Conservation (phyloP, 2,888 invertebrate species). For the Eilema griseolum region DNA sequence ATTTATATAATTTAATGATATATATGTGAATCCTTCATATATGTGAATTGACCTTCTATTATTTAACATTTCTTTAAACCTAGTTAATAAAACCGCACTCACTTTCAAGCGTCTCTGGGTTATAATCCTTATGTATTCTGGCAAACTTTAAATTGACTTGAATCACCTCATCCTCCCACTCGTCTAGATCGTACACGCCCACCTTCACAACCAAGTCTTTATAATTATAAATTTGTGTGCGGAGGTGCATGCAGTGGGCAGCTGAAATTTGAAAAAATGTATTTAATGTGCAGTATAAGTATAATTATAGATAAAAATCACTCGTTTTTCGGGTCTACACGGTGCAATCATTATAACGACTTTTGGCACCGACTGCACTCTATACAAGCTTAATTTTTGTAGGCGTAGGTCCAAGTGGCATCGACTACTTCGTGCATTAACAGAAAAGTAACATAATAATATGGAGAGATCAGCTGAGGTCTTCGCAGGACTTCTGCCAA, state of each 20-base stretch:
- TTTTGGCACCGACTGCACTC: no score
- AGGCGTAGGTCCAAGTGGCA: no score
- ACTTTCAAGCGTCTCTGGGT: constrained; percentile 9
- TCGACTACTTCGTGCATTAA: no score
- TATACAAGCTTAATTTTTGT: no score
- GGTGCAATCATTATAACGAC: no score
- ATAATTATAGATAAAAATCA: background rate
- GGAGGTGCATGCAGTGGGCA: constrained; percentile 10
- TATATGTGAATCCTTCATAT: no score
- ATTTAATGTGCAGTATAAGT: background rate
- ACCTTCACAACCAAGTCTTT: background rate
- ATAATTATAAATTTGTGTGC: background rate
- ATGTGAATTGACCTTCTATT: no score
- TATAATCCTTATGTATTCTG: background rate
- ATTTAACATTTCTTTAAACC: no score
- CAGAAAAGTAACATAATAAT: no score
- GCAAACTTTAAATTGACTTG: background rate
- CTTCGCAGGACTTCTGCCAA: no score
- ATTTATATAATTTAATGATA: no score
- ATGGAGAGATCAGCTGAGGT: no score
- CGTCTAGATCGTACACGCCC: constrained; percentile 1
- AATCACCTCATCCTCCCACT: constrained; percentile 3
- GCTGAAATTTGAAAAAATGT: background rate
- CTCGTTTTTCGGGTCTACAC: background rate
- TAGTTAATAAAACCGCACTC: background rate